Evolutionary conservation across 2,797 vertebrate species (phyloP), one percentile per base, ranked within the genome.

Genomic region (Danionella dracula): DNA sequence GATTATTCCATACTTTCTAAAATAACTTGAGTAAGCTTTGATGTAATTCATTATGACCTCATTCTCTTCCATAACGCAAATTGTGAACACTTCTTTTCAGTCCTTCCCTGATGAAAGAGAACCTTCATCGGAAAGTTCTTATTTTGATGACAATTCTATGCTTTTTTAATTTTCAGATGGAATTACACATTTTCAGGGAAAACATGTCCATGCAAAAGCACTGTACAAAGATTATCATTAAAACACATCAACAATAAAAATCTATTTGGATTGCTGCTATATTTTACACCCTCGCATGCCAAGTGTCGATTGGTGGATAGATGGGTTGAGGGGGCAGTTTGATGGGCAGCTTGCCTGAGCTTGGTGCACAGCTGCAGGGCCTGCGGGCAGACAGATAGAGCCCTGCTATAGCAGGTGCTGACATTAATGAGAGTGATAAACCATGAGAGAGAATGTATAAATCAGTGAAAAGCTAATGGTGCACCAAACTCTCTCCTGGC

Each of bases 351-450:
- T 32, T 63, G 71, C 20, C 38, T 38, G 50, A 61, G 34, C 15
- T 19, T 21, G 17, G n/a, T 49, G 51, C 64, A 53, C 40, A 55
- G 64, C 59, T 60, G 70, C 27, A 61, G 29, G 27, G 55, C 53
- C 53, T 40, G 32, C 53, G 53, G 64, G 53, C 64, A 57, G 53
- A 57, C 64, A 66, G 64, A 57, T 29, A 66, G 64, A 66, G 23
- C 34, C 32, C 35, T 12, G 54, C 48, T 41, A 55, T 62, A 66
- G 63, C 69, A 61, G 58, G 48, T 57, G 65, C 50, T 61, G 50
- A 66, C 71, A 74, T 60, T 72, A 74, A 74, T 59, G 46, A 73
- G 51, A 55, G 68, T 58, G 71, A 77, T 74, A 71, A 76, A 76
- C 63, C 56, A 66, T 50, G 44, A 63, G 54, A 67, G 42, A 21